A percentile compares a stretch with the other conserved stretches of the same genome.
Evolutionary conservation across 2,797 vertebrate species (phyloP).

Genomic region (Tokudaia tokunoshimensis): DNA sequence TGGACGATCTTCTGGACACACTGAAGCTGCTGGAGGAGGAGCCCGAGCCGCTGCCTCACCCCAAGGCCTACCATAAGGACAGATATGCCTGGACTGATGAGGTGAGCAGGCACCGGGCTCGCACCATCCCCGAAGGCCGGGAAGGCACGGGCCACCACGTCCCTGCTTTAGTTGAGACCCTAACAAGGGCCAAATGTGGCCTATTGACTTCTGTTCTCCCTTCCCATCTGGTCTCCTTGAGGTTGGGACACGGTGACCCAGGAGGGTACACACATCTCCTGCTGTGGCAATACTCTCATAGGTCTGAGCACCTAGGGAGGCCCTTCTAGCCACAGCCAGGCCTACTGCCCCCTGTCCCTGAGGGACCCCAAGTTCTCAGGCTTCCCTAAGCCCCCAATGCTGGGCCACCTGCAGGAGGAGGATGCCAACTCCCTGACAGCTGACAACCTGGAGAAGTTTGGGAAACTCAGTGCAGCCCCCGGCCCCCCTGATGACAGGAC

Average conservation of each 20-base stretch:
- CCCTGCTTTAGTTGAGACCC: neutral
- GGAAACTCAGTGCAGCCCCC: conserved; percentile 90
- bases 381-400: neutral
- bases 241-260: fast-evolving
- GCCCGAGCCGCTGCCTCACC: conserved; percentile 90
- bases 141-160: no score
- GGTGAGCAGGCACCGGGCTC: conserved; percentile 81
- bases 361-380: neutral
- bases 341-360: fast-evolving
- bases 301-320: neutral
- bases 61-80: conserved; percentile 89
- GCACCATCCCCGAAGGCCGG: fast-evolving
- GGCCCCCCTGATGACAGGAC: conserved; percentile 90
- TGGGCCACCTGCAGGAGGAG: conserved; percentile 87
- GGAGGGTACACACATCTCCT: neutral
- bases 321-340: neutral
- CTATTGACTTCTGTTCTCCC: neutral
- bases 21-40: conserved; percentile 94
- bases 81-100: conserved; percentile 93
- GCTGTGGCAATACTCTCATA: fast-evolving
- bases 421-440: conserved; percentile 93
- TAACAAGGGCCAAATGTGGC: neutral
- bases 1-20: conserved; percentile 94
- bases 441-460: conserved; percentile 94
- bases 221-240: neutral